Conservation (phyloP, 2,888 invertebrate species). For the Cephus sareptanus region DNA sequence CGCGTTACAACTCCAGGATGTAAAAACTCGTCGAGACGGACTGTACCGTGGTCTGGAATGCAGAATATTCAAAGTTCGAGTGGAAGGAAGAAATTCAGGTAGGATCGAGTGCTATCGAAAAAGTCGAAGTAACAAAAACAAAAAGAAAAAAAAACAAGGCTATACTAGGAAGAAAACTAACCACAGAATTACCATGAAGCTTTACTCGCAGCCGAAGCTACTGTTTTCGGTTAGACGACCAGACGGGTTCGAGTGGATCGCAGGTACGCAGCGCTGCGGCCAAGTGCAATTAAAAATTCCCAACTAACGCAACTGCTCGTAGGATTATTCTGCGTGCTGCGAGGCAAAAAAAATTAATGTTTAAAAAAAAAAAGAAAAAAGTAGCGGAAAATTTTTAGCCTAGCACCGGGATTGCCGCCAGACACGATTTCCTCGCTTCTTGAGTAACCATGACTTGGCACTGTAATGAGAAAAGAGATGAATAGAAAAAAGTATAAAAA, state of each 20-base stretch:
- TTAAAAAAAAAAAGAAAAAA: not conserved
- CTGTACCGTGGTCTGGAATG: not conserved
- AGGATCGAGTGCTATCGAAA: not conserved
- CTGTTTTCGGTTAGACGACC: not conserved
- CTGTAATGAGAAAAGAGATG: not conserved
- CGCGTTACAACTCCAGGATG: not conserved
- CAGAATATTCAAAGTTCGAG: not conserved
- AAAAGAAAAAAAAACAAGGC: not conserved
- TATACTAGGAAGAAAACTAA: not conserved
- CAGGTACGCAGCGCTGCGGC: not conserved
- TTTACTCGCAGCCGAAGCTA: not conserved
- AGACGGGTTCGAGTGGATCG: not conserved
- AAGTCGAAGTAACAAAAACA: not conserved
- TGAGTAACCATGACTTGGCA: not conserved
- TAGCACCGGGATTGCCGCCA: not conserved
- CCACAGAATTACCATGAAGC: not conserved
- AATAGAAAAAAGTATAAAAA: not conserved
- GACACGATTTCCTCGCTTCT: not conserved
- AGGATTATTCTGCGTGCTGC: not conserved
- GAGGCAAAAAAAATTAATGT: not conserved
- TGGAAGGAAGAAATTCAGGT: not conserved
- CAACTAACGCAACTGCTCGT: not conserved
- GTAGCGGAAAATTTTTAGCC: not conserved
- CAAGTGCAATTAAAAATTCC: not conserved
- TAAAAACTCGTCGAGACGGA: not conserved